A percentile compares a stretch with the other conserved stretches of the same genome.
Conservation (phyloP, 37 sponge, comb jelly and placozoan genomes). For the Cliona cf. orientalis region DNA sequence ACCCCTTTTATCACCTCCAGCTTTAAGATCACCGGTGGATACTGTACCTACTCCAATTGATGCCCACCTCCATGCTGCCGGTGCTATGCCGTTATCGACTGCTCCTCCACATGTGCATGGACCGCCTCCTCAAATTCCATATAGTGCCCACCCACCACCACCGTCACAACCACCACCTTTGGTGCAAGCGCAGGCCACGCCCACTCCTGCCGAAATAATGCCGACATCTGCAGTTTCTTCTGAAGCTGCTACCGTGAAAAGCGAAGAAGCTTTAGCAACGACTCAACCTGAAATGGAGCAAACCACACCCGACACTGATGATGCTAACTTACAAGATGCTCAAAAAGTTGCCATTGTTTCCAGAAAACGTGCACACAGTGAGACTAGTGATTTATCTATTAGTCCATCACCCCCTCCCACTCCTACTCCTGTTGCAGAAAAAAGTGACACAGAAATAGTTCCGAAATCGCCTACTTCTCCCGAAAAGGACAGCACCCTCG, state of each 20-base stretch:
- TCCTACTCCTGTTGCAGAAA: too few species aligned
- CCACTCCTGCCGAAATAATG: neutral
- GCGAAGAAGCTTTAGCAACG: neutral
- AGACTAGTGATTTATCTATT: neutral
- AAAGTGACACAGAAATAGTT: too few species aligned
- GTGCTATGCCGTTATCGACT: too few species aligned
- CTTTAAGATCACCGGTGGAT: too few species aligned
- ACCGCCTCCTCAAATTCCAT: neutral
- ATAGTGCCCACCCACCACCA: neutral
- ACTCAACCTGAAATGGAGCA: neutral
- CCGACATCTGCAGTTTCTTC: neutral
- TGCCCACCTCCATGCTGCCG: neutral
- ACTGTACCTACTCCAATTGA: slow-evolving; percentile 11
- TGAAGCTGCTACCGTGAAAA: neutral
- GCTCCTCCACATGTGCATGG: too few species aligned
- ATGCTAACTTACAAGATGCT: neutral
- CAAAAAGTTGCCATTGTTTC: neutral
- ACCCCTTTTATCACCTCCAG: too few species aligned
- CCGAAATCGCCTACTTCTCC: too few species aligned
- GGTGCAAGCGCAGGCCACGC: neutral
- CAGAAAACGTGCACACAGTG: neutral
- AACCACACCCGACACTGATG: neutral
- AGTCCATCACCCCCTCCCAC: neutral
- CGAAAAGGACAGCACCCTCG: too few species aligned
- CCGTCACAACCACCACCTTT: too few species aligned